A percentile compares a stretch with the other conserved stretches of the same genome.
These are phyloP conservation scores for Xestia ashworthii DNA, from an alignment of 2,888 invertebrate species.

Conservation along the genomic window DNA sequence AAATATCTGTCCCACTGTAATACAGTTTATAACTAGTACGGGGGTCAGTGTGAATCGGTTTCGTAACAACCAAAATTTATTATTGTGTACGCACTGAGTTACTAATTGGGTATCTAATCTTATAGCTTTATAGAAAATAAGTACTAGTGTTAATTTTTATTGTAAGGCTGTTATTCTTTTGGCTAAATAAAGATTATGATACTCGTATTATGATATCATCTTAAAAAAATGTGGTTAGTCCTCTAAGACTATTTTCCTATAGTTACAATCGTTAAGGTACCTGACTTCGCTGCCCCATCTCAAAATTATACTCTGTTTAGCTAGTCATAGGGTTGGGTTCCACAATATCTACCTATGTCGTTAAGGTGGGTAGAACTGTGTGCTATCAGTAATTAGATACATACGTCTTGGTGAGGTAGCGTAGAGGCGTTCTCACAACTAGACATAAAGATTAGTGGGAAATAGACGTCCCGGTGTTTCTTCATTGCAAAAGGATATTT, in stretches of 20 bases:
- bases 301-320: neutral
- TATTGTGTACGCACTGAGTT: no score
- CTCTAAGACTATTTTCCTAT: neutral
- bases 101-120: no score
- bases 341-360: neutral
- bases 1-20: neutral
- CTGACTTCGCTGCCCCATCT: neutral
- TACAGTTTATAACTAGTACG: no score
- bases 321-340: neutral
- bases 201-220: no score
- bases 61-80: no score
- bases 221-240: neutral
- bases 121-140: no score
- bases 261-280: neutral
- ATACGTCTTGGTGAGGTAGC: slow-evolving; percentile 18
- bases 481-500: neutral
- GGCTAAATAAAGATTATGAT: no score
- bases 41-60: no score
- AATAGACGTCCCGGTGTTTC: neutral
- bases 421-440: neutral
- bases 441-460: neutral
- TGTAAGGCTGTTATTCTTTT: no score
- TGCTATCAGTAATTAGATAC: slow-evolving; percentile 42
- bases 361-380: slow-evolving; percentile 21
- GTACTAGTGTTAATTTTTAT: no score